Base-by-base conservation (phyloP, 2,888 invertebrate species). In the Eretmocerus hayati region DNA sequence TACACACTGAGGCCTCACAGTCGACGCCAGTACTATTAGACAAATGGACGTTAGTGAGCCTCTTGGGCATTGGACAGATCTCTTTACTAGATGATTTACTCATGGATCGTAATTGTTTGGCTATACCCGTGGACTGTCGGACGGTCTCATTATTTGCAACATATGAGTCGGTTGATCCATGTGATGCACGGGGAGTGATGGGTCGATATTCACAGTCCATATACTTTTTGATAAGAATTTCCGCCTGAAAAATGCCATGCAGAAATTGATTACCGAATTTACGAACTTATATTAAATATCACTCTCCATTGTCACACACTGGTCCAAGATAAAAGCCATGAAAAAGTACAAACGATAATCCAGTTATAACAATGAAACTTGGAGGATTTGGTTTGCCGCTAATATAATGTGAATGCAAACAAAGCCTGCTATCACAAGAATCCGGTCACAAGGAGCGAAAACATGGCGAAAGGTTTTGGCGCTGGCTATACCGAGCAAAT, bases 101-200 rank as follows among this genome's bases (percentile, higher is more conserved):
- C 52, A 89, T 83, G 57, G 86, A 87, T 5, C 87, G 87, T 60
- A 89, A 85, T 60, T 86, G 85, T 64, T 85, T 87, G 2, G 84
- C 85, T 36, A 90, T 87, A 38, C 83, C 86, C 64, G 85, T 83
- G 63, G 83, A 69, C 66, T 88, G 88, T 65, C 85, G 86, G 9
- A 81, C 78, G 30, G 81, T 80, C 62, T 77, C 78, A 55, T 74
- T 77, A 57, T 67, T 72, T 4, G 61, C 51, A 46, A 63, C 64
- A 43, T 71, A 69, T 0, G 57, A 57, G 6, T 71, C 71, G 11
- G 67, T 60, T 22, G 70, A 56, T 48, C 66, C 63, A 8, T 71
- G 71, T 21, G 69, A 61, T 33, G 71, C 71, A 44, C 69, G 71
- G 9, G 66, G 57, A 33, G 62, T 63, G 37, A 71, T 61, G 44